Percentiles rank a stretch among this genome's conserved stretches.
Conservation (phyloP, 92 coral and sea anemone genomes). For the Pocillopora grandis region DNA sequence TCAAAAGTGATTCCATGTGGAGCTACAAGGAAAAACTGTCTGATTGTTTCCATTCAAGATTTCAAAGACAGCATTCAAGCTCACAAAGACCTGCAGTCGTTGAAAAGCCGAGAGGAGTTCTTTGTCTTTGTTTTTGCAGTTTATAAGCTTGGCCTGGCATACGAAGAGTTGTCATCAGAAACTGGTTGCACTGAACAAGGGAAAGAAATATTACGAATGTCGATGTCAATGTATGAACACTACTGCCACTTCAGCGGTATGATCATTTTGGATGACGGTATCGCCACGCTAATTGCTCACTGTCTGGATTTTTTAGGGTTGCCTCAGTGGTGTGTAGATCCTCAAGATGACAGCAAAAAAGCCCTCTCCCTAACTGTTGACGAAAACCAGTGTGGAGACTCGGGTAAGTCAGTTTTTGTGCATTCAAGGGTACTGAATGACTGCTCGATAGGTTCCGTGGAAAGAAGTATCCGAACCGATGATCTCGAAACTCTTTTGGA, state of each 20-base stretch:
- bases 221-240: conserved; percentile 76
- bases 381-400: not conserved
- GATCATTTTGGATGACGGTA: conserved; percentile 49
- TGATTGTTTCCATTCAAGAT: conserved; percentile 66
- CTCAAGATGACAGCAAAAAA: conserved; percentile 11
- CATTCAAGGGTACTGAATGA: not conserved
- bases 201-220: conserved; percentile 37
- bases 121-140: conserved; percentile 76
- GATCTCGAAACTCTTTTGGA: conserved; percentile 15
- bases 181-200: conserved; percentile 36
- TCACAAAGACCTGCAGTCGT: conserved; percentile 71
- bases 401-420: not conserved
- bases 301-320: conserved; percentile 54
- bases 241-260: conserved; percentile 72
- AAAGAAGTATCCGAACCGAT: not conserved
- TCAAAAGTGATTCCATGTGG: conserved; percentile 50
- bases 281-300: conserved; percentile 41
- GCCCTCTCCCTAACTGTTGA: not conserved
- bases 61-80: conserved; percentile 90
- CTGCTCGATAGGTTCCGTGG: not conserved
- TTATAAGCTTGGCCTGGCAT: conserved; percentile 66
- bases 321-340: conserved; percentile 24
- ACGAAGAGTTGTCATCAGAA: conserved; percentile 24
- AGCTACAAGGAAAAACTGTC: conserved; percentile 46
- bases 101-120: conserved; percentile 91